Evolutionary conservation across 2,888 invertebrate species (phyloP), one percentile per base, ranked within the genome.

Genomic region (Parelbella ahira): DNA sequence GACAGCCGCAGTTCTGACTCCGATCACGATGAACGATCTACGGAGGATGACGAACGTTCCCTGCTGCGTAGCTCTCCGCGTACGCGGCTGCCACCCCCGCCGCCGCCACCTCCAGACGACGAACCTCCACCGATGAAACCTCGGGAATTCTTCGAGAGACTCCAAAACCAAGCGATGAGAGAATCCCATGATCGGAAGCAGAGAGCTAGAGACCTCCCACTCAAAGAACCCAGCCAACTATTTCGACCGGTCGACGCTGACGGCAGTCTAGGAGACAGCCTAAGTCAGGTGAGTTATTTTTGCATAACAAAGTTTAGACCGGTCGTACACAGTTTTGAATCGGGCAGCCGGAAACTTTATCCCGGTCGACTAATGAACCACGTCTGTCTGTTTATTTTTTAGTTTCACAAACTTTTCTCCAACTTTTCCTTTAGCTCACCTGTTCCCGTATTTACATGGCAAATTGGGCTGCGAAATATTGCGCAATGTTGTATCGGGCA

Each of bases 91-190:
- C 81, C 77, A 1, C 84, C 79, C 7, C 83, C 84, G 4, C 84
- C 83, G 4, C 88, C 80, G 1, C 84, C 83, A 1, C 87, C 84
- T 6, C 86, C 81, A 1, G 83, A 81, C 48, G 81, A 81, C 60
- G 78, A 81, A 45, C 86, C 81, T 38, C 86, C 83, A 20, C 89
- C 89, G 60, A 73, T 90, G 63, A 88, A 88, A 58, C 90, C 90
- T 41, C 68, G 90, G 60, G 90, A 90, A 67, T 90, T 84, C 66
- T 87, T 86, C 56, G 86, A 86, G 58, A 72, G 79, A 60, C 77
- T 82, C 43, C 83, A 84, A 68, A 79, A 68, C 49, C 86, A 83
- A 79, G 82, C 86, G 43, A 87, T 87, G 84, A 75, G 68, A 68
- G 86, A 84, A 47, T 66, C 75, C 12, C 82, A 82, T 48, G 81